Evolutionary conservation across 2,797 vertebrate genomes (phyloP), one percentile per base, ranked within the genome.

Genomic region (Sardinella longiceps): DNA sequence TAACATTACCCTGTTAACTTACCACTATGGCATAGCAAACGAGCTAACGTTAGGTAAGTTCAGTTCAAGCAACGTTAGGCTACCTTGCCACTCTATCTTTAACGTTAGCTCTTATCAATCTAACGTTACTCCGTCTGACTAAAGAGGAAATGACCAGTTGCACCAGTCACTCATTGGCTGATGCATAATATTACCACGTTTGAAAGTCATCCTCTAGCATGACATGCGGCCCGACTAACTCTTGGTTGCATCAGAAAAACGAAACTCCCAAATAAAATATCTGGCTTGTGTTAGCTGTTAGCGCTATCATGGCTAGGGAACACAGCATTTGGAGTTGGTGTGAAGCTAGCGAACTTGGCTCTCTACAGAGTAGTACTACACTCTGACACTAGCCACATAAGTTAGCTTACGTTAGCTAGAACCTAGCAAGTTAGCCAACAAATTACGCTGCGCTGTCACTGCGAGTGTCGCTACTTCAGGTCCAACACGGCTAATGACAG

Each of bases 221-320:
- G n/a, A 20, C n/a, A 33, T 70, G 51, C 9, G 14, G 14, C 4
- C 30, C 18, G 66, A 74, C 66, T 18, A 39, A 33, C 30, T 74
- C 30, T 15, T 28, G 60, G 28, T 63, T 63, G 60, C 66, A 74
- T 39, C 66, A 74, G 66, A 74, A 30, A 37, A 28, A 74, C 33
- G 30, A 74, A 74, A 74, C 66, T 33, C 39, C 66, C 30, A 14
- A 66, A 66, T 74, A 15, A 74, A 74, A 74, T n/a, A 74, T 33
- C 30, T 74, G 3, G 66, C 25, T 74, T 33, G 66, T 70, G 14
- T 74, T 74, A 74, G 66, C 66, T 5, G 15, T 37, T 56, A 56
- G 53, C 53, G 2, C 66, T 74, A 39, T 5, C 30, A 74, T 33
- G 30, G 66, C 66, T 74, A 37, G 39, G 14, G 15, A 74, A 18